Evolutionary conservation across 2,797 vertebrate species (phyloP).

Genomic region (Labroides dimidiatus): DNA sequence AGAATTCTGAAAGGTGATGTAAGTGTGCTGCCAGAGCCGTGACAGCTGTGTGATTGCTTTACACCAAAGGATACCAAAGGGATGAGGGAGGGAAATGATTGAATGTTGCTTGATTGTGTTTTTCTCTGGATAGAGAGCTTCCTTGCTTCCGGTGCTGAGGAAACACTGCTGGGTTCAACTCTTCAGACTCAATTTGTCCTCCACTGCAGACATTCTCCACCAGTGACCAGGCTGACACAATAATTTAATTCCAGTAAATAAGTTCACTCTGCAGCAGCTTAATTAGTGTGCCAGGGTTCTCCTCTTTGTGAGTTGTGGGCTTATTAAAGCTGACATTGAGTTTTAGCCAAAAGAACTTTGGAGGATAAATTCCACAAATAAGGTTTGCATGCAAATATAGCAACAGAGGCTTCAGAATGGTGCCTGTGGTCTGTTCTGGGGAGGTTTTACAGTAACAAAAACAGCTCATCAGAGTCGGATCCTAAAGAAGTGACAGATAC

Average conservation of each 20-base stretch:
- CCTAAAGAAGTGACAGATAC: not conserved
- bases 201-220: conserved; percentile 12
- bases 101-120: conserved; percentile 40
- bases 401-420: not conserved
- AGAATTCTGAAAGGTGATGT: conserved; percentile 55
- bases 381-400: not conserved
- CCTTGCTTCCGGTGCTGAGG: conserved; percentile 10
- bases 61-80: conserved; percentile 34
- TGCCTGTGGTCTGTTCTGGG: too few species aligned
- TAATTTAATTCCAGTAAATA: conserved; percentile 24
- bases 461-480: not conserved
- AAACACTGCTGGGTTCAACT: conserved; percentile 15
- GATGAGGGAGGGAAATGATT: conserved; percentile 39
- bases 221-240: conserved; percentile 21
- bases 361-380: not conserved
- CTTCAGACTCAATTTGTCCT: conserved; percentile 31
- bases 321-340: conserved; percentile 14
- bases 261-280: conserved; percentile 15
- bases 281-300: conserved; percentile 3
- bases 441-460: not conserved
- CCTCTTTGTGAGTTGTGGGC: conserved; percentile 9
- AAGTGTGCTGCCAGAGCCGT: conserved; percentile 43
- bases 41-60: conserved; percentile 53
- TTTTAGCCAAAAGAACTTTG: conserved; percentile 1
- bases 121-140: conserved; percentile 22